phyloP scores from a whole-genome alignment of 92 coral and sea anemone genomes.

The Meandrina meandrites region DNA sequence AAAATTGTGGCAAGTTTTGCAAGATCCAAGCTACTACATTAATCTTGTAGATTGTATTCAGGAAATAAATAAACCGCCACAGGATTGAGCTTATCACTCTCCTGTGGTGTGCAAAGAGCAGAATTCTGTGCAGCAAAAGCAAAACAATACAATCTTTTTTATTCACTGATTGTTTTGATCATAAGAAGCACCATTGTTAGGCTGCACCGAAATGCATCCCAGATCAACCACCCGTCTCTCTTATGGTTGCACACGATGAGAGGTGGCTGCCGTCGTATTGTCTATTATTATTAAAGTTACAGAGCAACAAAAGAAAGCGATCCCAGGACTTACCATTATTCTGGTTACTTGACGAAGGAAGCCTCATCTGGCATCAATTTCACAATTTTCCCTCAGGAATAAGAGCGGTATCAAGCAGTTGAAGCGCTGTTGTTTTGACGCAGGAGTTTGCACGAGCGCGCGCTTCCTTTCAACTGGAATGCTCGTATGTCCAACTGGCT shows the following conservation, averaged over 20 bases:
- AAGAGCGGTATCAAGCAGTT: conserved; percentile 10
- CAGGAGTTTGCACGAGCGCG: background rate
- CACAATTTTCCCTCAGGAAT: background rate
- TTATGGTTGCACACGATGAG: conserved; percentile 4
- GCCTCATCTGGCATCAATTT: conserved; percentile 41
- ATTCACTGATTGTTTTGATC: background rate
- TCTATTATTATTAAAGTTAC: background rate
- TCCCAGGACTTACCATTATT: background rate
- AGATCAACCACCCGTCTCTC: background rate
- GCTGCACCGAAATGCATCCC: background rate
- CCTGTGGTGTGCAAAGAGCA: background rate
- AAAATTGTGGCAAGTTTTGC: background rate
- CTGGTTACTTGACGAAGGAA: background rate
- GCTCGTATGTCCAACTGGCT: background rate
- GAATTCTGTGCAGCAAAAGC: background rate
- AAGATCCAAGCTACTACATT: background rate
- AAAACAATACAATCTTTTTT: background rate
- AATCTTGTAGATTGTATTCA: background rate
- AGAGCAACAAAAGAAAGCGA: background rate
- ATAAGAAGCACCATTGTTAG: background rate
- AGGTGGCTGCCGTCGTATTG: background rate
- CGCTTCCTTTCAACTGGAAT: conserved; percentile 8
- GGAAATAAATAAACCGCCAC: background rate
- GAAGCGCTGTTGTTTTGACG: background rate
- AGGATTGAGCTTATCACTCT: background rate